Conservation (phyloP, 2,113 vertebrate genomes). For the Petromus typicus region DNA sequence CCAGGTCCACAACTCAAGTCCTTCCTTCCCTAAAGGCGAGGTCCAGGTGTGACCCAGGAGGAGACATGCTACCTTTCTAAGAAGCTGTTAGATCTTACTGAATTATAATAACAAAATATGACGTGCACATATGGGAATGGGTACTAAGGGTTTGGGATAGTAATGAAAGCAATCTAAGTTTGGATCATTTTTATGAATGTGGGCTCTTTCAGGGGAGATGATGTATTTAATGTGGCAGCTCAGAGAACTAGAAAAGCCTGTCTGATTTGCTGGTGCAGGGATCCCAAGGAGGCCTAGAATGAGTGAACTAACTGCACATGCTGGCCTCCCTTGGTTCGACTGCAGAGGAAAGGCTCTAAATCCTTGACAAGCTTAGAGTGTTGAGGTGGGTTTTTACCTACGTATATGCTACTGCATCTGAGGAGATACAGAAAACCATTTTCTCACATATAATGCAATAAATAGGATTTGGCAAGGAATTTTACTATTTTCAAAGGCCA, state of each 20-base stretch:
- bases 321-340: background rate
- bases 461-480: background rate
- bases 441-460: background rate
- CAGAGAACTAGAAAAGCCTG: background rate
- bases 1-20: background rate
- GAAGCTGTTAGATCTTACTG: background rate
- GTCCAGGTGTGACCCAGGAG: too few species aligned
- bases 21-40: too few species aligned
- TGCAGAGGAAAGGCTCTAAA: background rate
- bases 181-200: background rate
- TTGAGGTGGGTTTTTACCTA: background rate
- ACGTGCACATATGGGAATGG: background rate
- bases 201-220: background rate
- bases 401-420: background rate
- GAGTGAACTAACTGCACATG: background rate
- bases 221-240: background rate
- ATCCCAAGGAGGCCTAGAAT: background rate
- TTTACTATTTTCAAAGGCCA: background rate
- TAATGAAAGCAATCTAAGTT: background rate
- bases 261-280: background rate
- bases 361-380: background rate
- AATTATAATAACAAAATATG: background rate
- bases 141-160: background rate
- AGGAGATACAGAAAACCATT: too few species aligned
- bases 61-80: background rate